phyloP scores from a whole-genome alignment of 1,140 invertebrate species.

The Drosophila pachea region DNA sequence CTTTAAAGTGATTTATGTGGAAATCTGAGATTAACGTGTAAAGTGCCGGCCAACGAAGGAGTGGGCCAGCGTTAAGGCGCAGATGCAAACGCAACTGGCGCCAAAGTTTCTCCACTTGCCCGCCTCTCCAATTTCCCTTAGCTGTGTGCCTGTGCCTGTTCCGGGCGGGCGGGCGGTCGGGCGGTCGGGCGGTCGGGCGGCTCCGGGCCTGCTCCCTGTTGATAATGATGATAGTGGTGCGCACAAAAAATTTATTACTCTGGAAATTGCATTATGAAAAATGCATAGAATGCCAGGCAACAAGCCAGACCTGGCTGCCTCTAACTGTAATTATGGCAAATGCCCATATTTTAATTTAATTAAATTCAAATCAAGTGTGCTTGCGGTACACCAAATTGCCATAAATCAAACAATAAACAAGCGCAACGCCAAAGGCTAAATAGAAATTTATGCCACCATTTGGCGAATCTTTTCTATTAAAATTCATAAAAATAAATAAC shows the following conservation, averaged over 20 bases:
- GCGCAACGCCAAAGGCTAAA: not conserved
- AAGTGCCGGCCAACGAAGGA: constrained; percentile 18
- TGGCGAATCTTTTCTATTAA: not conserved
- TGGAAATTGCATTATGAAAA: constrained; percentile 75
- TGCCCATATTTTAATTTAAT: constrained; percentile 29
- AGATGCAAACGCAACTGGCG: constrained; percentile 50
- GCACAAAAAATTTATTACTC: constrained; percentile 65
- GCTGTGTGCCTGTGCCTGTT: too few relatives aligned
- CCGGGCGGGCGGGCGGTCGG: too few relatives aligned
- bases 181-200: too few relatives aligned
- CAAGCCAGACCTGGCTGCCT: not conserved
- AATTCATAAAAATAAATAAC: not conserved
- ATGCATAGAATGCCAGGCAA: constrained; percentile 58
- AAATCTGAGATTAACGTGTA: constrained; percentile 72
- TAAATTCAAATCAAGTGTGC: constrained; percentile 33
- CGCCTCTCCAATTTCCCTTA: too few relatives aligned
- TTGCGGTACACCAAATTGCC: not conserved
- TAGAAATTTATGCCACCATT: not conserved
- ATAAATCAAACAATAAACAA: constrained; percentile 10
- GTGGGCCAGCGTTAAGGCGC: constrained; percentile 14
- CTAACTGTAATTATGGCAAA: constrained; percentile 28
- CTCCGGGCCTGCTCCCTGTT: constrained; percentile 33
- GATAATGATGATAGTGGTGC: constrained; percentile 71
- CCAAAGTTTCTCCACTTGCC: constrained; percentile 39
- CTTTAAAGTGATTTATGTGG: constrained; percentile 73